Percentiles rank a stretch among this genome's conserved stretches.
These are phyloP conservation scores for Antheraea assamensis DNA, from an alignment of 2,888 invertebrate species.

Conservation along the genomic window DNA sequence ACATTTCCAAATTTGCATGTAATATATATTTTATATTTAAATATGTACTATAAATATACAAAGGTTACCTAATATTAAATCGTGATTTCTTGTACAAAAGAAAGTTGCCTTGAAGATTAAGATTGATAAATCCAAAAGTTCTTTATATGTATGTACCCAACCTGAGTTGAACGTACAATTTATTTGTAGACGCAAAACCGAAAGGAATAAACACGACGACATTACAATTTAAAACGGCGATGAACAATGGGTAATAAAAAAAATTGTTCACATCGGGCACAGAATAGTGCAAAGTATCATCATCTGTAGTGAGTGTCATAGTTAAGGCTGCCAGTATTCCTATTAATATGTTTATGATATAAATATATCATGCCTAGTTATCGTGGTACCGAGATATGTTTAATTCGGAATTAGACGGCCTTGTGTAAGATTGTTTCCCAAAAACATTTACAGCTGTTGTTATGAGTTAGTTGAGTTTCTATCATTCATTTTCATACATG, in stretches of 20 bases:
- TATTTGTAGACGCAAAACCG: background rate
- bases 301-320: background rate
- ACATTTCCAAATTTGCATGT: no score
- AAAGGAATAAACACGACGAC: background rate
- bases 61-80: no score
- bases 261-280: background rate
- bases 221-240: background rate
- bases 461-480: background rate
- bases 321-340: background rate
- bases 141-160: background rate
- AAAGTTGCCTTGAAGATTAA: background rate
- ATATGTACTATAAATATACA: no score
- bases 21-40: no score
- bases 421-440: background rate
- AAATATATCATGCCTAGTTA: background rate
- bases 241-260: background rate
- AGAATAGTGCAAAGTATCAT: background rate
- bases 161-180: background rate
- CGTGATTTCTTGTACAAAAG: background rate
- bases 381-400: background rate
- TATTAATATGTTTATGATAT: background rate
- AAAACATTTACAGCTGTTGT: background rate
- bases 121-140: background rate
- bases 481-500: background rate
- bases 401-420: background rate